Base-by-base conservation (phyloP, 1,140 invertebrate genomes). In the Forficula auricularia region DNA sequence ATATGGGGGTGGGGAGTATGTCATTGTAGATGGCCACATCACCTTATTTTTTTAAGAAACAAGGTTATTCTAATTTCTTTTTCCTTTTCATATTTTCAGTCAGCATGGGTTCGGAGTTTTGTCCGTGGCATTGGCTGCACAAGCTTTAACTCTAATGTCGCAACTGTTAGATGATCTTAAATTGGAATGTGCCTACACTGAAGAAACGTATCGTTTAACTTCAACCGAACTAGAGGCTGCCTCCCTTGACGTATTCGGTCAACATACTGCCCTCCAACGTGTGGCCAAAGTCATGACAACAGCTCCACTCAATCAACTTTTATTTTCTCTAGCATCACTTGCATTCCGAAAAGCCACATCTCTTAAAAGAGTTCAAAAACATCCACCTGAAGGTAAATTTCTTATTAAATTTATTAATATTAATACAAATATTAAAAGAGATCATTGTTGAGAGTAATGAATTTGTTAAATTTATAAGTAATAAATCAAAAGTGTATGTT, bases 241-340 rank as follows among this genome's bases (percentile, higher is more conserved):
- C 2, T 60, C 66, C 3, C 56, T 77, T 18, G 64, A 72, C 45
- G 72, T 77, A 42, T 56, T 68, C 22, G 68, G 67, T 15, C 63
- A 71, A 4, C 70, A 70, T 43, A 71, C 73, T 30, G 79, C 79
- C 8, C 65, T 76, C 42, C 72, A 81, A 52, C 60, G 82, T 47
- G 57, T 68, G 3, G 58, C 59, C 12, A 60, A 60, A 44, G 60
- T 67, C 44, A 64, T 61, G 41, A 56, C 40, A 44, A 63, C 46
- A 44, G 58, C 72, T 9, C 67, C 70, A 3, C 48, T 85, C 2
- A 79, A 77, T 56, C 79, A 90, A 61, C 62, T 94, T 1, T 61
- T 94, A 4, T 86, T 90, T 48, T 84, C 83, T 48, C 57, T 94
- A 31, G 82, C 86, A 6, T 82, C 83, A 2, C 81, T 89, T 16